These are phyloP conservation scores for Rhizoglyphus robini DNA, from an alignment of 1,140 invertebrate species.

Conservation along the genomic window DNA sequence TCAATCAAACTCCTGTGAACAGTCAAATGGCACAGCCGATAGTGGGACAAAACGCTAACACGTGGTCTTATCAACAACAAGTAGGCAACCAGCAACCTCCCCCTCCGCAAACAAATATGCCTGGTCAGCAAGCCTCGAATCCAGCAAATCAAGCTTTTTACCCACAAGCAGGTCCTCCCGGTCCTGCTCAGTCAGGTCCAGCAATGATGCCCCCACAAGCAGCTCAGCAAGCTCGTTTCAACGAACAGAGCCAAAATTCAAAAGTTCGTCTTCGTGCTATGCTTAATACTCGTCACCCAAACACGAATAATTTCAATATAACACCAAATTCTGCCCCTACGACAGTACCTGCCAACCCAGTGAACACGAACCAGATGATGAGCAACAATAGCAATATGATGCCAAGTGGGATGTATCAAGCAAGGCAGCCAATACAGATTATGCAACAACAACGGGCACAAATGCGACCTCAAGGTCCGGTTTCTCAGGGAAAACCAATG, in stretches of 20 bases:
- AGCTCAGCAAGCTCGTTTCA: slow-evolving; percentile 39
- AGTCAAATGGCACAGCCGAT: background rate
- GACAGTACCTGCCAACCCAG: slow-evolving; percentile 15
- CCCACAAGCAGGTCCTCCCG: background rate
- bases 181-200: background rate
- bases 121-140: background rate
- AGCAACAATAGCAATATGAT: slow-evolving; percentile 25
- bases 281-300: slow-evolving; percentile 49
- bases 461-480: background rate
- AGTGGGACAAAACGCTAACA: slow-evolving; percentile 17
- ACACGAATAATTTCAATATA: slow-evolving; percentile 28
- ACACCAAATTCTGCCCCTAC: background rate
- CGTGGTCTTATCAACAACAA: slow-evolving; percentile 1
- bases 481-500: background rate
- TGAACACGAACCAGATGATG: slow-evolving; percentile 34
- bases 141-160: background rate
- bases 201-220: slow-evolving; percentile 17
- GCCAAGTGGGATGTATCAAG: slow-evolving; percentile 19
- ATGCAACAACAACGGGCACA: background rate
- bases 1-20: background rate
- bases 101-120: background rate
- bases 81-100: background rate
- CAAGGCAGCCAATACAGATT: background rate
- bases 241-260: slow-evolving; percentile 51
- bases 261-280: slow-evolving; percentile 75